A percentile compares a stretch with the other conserved stretches of the same genome.
phyloP scores from a whole-genome alignment of 53 echinoderm and acorn worm species.

The Paracentrotus lividus region DNA sequence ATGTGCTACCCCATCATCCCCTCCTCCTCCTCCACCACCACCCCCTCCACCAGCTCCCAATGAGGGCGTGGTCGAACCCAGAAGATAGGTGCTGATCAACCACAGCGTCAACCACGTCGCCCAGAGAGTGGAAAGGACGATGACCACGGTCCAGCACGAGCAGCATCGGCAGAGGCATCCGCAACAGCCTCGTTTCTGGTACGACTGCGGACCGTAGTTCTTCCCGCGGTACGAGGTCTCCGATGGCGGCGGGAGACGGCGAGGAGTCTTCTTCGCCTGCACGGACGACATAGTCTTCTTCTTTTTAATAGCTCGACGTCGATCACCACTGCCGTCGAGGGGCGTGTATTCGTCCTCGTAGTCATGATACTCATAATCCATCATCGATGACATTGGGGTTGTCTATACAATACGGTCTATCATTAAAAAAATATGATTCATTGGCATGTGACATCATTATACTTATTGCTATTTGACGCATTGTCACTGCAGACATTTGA shows the following conservation, averaged over 20 bases:
- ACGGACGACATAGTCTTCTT: background rate
- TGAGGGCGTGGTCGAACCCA: conserved; percentile 5
- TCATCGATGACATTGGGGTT: conserved; percentile 16
- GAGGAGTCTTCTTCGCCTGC: background rate
- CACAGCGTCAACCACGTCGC: conserved; percentile 61
- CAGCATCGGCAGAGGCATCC: conserved; percentile 28
- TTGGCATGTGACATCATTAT: too few relatives aligned
- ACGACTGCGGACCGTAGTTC: background rate
- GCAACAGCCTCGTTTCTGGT: conserved; percentile 1
- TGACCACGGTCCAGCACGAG: conserved; percentile 33
- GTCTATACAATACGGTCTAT: background rate
- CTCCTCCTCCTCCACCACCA: background rate
- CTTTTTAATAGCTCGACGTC: conserved; percentile 11
- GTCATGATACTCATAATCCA: conserved; percentile 64
- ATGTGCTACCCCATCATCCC: background rate
- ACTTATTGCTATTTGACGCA: too few relatives aligned
- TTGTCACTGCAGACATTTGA: too few relatives aligned
- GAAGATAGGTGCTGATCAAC: conserved; percentile 38
- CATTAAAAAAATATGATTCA: too few relatives aligned
- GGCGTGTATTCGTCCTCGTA: conserved; percentile 65
- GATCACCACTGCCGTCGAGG: conserved; percentile 62
- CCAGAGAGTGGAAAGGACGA: conserved; percentile 40
- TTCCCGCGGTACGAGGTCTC: conserved; percentile 55
- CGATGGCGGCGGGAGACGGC: conserved; percentile 45
- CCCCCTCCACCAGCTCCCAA: background rate